Conservation (phyloP, 2,797 vertebrate genomes). For the Phoebastria nigripes region DNA sequence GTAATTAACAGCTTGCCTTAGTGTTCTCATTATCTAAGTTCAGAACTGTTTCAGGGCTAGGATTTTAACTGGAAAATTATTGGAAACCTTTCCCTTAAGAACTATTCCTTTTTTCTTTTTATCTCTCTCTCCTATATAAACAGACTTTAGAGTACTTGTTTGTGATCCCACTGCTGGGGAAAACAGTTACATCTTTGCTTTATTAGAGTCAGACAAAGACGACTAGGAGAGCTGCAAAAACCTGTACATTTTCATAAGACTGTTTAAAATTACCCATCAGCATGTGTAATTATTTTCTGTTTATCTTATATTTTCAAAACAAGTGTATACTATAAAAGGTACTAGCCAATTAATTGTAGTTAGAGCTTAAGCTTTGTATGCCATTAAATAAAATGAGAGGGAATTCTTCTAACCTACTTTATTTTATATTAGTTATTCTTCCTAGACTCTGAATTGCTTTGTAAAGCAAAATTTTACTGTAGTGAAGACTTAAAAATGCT, state of each 20-base stretch:
- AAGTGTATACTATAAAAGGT: background rate
- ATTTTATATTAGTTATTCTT: background rate
- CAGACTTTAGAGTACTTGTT: background rate
- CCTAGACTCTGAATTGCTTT: background rate
- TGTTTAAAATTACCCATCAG: background rate
- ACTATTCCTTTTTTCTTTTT: background rate
- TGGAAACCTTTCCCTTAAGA: slow-evolving; percentile 30
- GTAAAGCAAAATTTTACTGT: background rate
- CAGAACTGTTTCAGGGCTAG: background rate
- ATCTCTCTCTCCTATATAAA: background rate
- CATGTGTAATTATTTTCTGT: background rate
- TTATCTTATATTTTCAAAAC: background rate
- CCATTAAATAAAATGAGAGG: background rate
- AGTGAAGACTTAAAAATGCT: background rate
- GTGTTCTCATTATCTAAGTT: slow-evolving; percentile 25
- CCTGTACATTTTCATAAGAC: background rate
- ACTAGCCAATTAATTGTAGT: background rate
- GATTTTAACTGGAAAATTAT: slow-evolving; percentile 27
- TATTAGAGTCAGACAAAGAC: background rate
- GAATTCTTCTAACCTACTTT: background rate
- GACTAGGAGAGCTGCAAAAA: background rate
- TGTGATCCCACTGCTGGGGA: background rate
- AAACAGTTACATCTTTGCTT: background rate
- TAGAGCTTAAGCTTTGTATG: background rate
- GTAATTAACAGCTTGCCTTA: slow-evolving; percentile 38